Percentiles rank a stretch among this genome's conserved stretches.
phyloP scores from a whole-genome alignment of 2,888 invertebrate species.

The Drosophila hamatofila region DNA sequence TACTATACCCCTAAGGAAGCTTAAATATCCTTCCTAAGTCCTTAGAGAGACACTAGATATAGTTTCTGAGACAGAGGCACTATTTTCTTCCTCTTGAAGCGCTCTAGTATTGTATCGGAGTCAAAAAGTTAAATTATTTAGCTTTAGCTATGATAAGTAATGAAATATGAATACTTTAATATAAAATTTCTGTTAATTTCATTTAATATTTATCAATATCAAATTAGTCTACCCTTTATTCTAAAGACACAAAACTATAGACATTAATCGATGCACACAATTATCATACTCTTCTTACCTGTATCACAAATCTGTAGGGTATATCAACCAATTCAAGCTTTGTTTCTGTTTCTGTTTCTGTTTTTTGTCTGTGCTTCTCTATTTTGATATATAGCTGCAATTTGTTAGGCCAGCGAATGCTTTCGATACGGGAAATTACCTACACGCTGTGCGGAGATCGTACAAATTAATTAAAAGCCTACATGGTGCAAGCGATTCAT shows the following conservation, averaged over 20 bases:
- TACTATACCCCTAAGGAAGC: too few species aligned
- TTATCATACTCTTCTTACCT: background rate
- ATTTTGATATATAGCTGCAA: conserved; percentile 75
- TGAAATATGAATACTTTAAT: background rate
- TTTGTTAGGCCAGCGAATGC: conserved; percentile 64
- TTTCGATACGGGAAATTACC: conserved; percentile 77
- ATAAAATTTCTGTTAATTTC: background rate
- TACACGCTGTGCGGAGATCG: conserved; percentile 72
- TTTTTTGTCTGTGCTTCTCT: conserved; percentile 24
- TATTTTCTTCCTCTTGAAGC: too few species aligned
- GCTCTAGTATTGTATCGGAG: too few species aligned
- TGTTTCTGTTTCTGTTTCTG: conserved; percentile 9
- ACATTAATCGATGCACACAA: background rate
- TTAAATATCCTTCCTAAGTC: too few species aligned
- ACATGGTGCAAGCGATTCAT: conserved; percentile 46
- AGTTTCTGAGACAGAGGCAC: too few species aligned
- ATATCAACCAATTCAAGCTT: conserved; percentile 26
- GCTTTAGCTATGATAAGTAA: background rate
- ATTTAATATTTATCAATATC: background rate
- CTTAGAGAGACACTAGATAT: too few species aligned
- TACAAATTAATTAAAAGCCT: conserved; percentile 76
- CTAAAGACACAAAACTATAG: too few species aligned
- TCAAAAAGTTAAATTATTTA: too few species aligned
- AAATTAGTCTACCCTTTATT: too few species aligned
- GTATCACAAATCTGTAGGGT: background rate